These are phyloP conservation scores for Geotrypetes seraphini DNA, from an alignment of 2,797 vertebrate species.

Conservation along the genomic window DNA sequence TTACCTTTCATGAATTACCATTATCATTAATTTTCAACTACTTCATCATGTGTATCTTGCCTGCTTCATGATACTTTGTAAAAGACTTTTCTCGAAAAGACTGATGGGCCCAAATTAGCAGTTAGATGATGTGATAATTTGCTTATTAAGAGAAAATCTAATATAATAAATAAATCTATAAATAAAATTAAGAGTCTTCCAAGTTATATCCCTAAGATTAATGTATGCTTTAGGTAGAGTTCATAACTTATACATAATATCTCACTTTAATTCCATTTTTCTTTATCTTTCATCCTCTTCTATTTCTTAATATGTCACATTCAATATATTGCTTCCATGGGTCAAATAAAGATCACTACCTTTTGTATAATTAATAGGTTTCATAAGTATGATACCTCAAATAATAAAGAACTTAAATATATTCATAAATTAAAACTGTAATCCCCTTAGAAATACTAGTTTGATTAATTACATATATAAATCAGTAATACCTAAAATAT, in stretches of 20 bases:
- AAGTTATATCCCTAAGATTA: conserved; percentile 28
- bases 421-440: conserved; percentile 19
- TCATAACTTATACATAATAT: conserved; percentile 45
- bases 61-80: conserved; percentile 19
- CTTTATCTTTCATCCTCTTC: conserved; percentile 23
- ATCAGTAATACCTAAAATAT: not conserved
- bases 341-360: conserved; percentile 26
- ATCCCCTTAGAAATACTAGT: conserved; percentile 1
- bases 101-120: conserved; percentile 41
- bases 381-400: too few relatives aligned
- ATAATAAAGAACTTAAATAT: too few relatives aligned
- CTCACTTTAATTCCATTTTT: too few relatives aligned
- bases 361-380: conserved; percentile 19
- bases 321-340: conserved; percentile 34
- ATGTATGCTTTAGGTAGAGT: conserved; percentile 38
- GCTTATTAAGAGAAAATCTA: conserved; percentile 42
- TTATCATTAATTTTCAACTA: too few relatives aligned
- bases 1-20: too few relatives aligned
- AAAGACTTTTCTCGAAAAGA: conserved; percentile 34
- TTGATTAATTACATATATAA: not conserved
- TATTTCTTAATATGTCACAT: conserved; percentile 18
- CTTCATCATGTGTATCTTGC: too few relatives aligned
- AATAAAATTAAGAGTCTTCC: conserved; percentile 42
- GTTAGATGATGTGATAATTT: conserved; percentile 47
- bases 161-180: conserved; percentile 49